Base-by-base conservation (phyloP, 2,797 vertebrate species). In the Falco naumanni region DNA sequence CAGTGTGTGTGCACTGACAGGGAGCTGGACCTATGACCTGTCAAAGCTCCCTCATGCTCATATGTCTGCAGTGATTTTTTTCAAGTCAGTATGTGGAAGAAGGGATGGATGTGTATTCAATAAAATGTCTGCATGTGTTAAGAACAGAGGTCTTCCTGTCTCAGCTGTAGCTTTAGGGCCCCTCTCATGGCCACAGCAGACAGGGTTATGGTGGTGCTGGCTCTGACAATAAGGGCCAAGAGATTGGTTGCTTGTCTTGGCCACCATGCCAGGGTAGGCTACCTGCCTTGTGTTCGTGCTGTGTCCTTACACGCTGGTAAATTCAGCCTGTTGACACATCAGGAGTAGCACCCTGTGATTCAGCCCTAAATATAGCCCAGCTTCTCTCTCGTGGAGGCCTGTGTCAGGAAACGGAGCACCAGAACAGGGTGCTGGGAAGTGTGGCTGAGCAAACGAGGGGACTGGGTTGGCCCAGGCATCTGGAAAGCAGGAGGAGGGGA, bases 291-390 rank as follows among this genome's bases (percentile, higher is more conserved):
- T 72, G 29, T 33, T 86, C 48, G 2, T 45, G 6, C 7, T 15
- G 0, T 29, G 7, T 70, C 11, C n/a, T 77, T 63, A 37, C 9
- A n/a, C 1, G 1, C 25, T 70, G 78, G 24, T 20, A 33, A 61
- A 11, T 13, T 34, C 63, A 61, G n/a, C n/a, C 37, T 71, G 41
- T 41, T 70, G 29, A 39, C 34, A 24, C 15, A 7, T 79, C 57
- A 71, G 45, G 51, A 41, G 22, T 9, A 84, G 31, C 16, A 20
- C 37, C 12, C 28, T 66, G 28, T 34, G 84, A 16, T 26, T 69
- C 54, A 71, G 5, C 12, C 20, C 28, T 79, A 19, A 74, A 10
- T 33, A 25, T 4, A 64, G 17, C 39, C 60, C 47, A 48, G 1
- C 17, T 56, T 28, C 33, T 84, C 24, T 47, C 33, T 31, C 43